Evolutionary conservation across 1,140 invertebrate species (phyloP), one percentile per base, ranked within the genome.

Genomic region (Leptinotarsa defecta): DNA sequence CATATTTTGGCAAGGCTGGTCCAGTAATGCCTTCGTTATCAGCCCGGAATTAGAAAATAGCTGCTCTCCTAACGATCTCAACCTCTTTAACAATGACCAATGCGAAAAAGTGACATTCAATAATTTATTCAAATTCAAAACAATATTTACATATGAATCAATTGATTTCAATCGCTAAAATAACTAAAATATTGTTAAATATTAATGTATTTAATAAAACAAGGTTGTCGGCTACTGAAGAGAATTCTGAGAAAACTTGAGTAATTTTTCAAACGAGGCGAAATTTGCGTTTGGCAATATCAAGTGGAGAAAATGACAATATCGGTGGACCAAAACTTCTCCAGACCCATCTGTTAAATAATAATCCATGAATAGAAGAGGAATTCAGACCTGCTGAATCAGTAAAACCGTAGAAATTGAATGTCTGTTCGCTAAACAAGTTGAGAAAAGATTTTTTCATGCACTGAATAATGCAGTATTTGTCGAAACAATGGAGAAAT

Each of bases 141-240:
- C 76, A 74, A 77, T 77, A 77, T 77, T 68, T 77, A 77, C 76
- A 77, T 49, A 75, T 61, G 71, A 74, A 70, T 74, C 63, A 70
- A 68, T 74, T 68, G 27, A 49, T 22, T 61, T 57, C 52, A 75
- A 61, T 62, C 34, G 57, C 24, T 77, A 74, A 74, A 4, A 65
- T 65, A 15, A 34, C 13, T 65, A 22, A 65, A 65, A 65, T 65
- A 22, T 65, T 65, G 20, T 65, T 65, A 57, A 57, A 57, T 57
- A 57, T 63, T 69, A 74, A 74, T 52, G 48, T 19, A 52, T 64
- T 52, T 20, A 67, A 76, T 73, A 63, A 48, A 65, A 65, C 64
- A 65, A 34, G 22, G 64, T 65, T 20, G 4, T 19, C 20, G 19
- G 20, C 13, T 65, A 15, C n/a, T 65, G 13, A 20, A 57, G n/a